A percentile compares a stretch with the other conserved stretches of the same genome.
phyloP scores from a whole-genome alignment of 2,888 invertebrate species.

The Drosophila meridiana region DNA sequence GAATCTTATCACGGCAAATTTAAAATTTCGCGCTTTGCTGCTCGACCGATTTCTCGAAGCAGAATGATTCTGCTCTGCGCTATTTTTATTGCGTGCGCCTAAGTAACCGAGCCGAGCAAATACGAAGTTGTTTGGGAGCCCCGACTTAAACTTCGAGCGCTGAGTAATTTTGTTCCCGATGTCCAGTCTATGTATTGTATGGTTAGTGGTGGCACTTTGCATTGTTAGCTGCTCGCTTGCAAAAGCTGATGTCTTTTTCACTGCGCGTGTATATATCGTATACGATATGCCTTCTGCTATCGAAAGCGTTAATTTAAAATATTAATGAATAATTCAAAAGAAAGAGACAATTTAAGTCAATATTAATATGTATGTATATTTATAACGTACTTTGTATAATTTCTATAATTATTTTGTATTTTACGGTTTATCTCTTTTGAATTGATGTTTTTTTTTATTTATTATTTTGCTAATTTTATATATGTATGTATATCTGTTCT shows the following conservation, averaged over 20 bases:
- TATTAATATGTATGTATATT: constrained; percentile 59
- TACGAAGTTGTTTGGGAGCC: no score
- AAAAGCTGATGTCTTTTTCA: background rate
- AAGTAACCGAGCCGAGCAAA: no score
- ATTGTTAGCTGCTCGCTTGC: background rate
- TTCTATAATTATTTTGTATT: constrained; percentile 65
- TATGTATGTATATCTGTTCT: constrained; percentile 35
- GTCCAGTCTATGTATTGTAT: no score
- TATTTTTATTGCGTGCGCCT: no score
- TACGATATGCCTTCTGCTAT: background rate
- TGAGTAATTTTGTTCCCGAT: no score
- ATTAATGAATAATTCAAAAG: no score
- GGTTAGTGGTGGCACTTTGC: background rate
- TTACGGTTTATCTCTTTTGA: constrained; percentile 51
- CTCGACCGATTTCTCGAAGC: no score
- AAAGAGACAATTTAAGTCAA: constrained; percentile 23
- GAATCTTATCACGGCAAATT: no score
- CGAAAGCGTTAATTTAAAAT: background rate
- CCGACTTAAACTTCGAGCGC: no score
- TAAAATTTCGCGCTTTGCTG: no score
- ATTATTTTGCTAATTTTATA: constrained; percentile 32
- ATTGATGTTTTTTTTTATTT: constrained; percentile 12
- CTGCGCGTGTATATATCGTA: background rate
- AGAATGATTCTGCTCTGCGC: no score
- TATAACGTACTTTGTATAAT: constrained; percentile 63